Conservation (phyloP, 2,888 invertebrate genomes). For the Mystacides longicornis region DNA sequence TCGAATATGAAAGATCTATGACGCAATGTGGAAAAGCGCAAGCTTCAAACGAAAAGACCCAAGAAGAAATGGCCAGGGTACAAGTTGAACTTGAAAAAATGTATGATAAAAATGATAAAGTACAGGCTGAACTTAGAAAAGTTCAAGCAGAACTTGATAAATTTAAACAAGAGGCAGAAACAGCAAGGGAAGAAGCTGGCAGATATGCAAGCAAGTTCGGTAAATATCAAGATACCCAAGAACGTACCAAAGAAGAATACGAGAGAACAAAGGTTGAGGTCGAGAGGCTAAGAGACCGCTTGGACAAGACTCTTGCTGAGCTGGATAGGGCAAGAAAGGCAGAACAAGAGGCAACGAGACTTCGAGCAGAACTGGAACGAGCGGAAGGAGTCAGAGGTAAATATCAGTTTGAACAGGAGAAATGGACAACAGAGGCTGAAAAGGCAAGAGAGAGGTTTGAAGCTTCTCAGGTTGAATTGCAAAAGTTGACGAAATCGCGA, state of each 20-base stretch:
- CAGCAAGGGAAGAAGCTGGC: constrained; percentile 72
- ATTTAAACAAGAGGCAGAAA: constrained; percentile 62
- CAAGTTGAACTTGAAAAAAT: constrained; percentile 85
- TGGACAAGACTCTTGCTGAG: constrained; percentile 75
- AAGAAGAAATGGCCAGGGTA: constrained; percentile 81
- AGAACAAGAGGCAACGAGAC: constrained; percentile 57
- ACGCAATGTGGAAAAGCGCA: constrained; percentile 80
- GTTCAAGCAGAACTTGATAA: constrained; percentile 71
- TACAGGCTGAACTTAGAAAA: constrained; percentile 72
- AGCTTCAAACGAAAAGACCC: constrained; percentile 78
- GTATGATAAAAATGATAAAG: constrained; percentile 84
- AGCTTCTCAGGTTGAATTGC: constrained; percentile 64
- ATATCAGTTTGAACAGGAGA: constrained; percentile 68
- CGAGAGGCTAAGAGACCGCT: constrained; percentile 68
- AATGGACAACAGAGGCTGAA: constrained; percentile 58
- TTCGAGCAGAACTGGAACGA: constrained; percentile 64
- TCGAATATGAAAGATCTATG: constrained; percentile 80
- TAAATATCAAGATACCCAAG: constrained; percentile 65
- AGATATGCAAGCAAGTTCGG: constrained; percentile 64
- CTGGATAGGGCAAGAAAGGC: constrained; percentile 67
- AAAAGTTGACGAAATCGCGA: constrained; percentile 54
- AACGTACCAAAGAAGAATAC: constrained; percentile 64
- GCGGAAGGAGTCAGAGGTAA: constrained; percentile 72
- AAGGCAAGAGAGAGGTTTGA: constrained; percentile 72
- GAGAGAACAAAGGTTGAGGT: constrained; percentile 72